Percentiles rank a stretch among this genome's conserved stretches.
Evolutionary conservation across 1,140 invertebrate species (phyloP).

Genomic region (Bombus waltoni): DNA sequence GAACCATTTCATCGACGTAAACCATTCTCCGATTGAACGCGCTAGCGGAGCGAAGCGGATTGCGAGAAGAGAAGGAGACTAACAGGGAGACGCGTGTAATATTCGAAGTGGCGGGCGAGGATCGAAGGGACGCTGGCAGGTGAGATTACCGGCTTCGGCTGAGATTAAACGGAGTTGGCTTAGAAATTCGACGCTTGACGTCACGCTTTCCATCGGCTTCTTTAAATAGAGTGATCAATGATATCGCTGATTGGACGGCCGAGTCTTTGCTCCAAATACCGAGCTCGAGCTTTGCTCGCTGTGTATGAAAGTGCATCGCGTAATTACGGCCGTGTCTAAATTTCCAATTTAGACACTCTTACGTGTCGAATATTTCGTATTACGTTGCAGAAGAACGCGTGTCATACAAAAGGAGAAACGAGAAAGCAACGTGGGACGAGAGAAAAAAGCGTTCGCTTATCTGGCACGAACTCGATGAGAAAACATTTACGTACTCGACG

Average conservation of each 20-base stretch:
- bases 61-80: background rate
- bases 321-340: background rate
- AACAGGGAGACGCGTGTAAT: constrained; percentile 27
- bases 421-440: background rate
- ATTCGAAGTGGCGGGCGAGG: constrained; percentile 19
- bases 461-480: background rate
- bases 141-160: constrained; percentile 57
- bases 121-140: constrained; percentile 30
- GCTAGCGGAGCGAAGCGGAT: background rate
- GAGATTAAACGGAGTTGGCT: constrained; percentile 60
- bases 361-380: background rate
- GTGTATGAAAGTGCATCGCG: background rate
- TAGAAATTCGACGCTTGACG: constrained; percentile 67
- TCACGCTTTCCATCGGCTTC: constrained; percentile 52
- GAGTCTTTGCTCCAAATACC: constrained; percentile 23
- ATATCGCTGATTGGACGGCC: constrained; percentile 54
- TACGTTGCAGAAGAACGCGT: background rate
- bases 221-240: constrained; percentile 70
- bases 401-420: background rate
- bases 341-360: background rate
- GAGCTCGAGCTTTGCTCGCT: background rate
- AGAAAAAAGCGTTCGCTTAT: background rate
- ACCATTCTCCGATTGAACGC: background rate
- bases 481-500: background rate
- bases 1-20: background rate